Evolutionary conservation across 2,888 invertebrate genomes (phyloP).

Genomic region (Leptinotarsa tumamoca): DNA sequence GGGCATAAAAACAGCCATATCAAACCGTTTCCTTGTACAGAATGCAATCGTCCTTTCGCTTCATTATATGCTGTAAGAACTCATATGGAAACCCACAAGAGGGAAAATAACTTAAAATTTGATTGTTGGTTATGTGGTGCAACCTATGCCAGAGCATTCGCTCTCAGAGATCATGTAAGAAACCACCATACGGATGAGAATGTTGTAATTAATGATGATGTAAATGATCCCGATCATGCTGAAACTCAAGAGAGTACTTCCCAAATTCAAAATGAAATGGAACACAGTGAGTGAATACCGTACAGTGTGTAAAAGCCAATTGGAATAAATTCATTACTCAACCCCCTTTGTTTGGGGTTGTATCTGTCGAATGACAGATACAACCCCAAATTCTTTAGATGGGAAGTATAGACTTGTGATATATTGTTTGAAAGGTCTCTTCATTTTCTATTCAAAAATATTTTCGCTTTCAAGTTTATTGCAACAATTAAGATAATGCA

Average conservation of each 20-base stretch:
- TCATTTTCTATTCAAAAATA: too few relatives aligned
- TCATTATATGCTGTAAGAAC: constrained; percentile 81
- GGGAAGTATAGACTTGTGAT: too few relatives aligned
- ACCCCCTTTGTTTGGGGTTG: too few relatives aligned
- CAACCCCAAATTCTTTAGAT: too few relatives aligned
- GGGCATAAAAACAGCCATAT: constrained; percentile 85
- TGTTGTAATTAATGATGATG: constrained; percentile 19
- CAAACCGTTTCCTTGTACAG: constrained; percentile 82
- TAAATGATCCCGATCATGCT: constrained; percentile 30
- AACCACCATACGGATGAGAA: constrained; percentile 68
- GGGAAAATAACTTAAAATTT: constrained; percentile 78
- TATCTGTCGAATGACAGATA: too few relatives aligned
- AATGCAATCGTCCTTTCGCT: constrained; percentile 83
- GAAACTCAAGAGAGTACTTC: constrained; percentile 36
- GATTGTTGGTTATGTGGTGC: constrained; percentile 81
- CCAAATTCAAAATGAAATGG: constrained; percentile 32
- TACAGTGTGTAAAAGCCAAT: too few relatives aligned
- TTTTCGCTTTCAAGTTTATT: too few relatives aligned
- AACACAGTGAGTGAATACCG: not conserved
- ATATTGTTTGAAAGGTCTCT: too few relatives aligned
- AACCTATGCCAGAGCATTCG: constrained; percentile 80
- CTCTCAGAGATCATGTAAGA: constrained; percentile 79
- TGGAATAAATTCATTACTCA: too few relatives aligned
- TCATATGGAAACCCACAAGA: constrained; percentile 81
- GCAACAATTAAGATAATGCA: too few relatives aligned